Conservation (phyloP, 2,113 vertebrate genomes). For the Ovis canadensis region DNA sequence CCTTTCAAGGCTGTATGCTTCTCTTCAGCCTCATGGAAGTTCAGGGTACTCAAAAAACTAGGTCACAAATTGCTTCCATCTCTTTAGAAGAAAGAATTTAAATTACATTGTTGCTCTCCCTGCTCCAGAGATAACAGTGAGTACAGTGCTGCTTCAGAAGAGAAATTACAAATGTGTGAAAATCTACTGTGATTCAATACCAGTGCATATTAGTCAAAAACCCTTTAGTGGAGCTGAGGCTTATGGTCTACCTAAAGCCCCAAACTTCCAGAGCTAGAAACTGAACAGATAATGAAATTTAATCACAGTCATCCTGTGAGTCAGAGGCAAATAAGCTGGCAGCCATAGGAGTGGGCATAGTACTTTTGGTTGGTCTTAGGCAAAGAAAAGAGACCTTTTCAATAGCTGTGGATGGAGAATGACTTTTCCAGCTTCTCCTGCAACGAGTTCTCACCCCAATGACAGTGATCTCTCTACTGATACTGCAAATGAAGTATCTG, state of each 20-base stretch:
- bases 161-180: slow-evolving; percentile 48
- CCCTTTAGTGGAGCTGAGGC: neutral
- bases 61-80: slow-evolving; percentile 50
- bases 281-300: neutral
- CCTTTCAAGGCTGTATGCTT: neutral
- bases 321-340: slow-evolving; percentile 48
- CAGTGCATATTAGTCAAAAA: neutral
- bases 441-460: neutral
- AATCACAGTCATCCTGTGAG: slow-evolving; percentile 56
- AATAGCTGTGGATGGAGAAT: neutral
- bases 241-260: neutral
- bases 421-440: neutral
- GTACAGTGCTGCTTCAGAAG: neutral
- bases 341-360: neutral
- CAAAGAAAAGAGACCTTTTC: neutral
- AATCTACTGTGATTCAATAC: slow-evolving; percentile 36
- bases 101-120: slow-evolving; percentile 19
- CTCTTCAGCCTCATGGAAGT: slow-evolving; percentile 23
- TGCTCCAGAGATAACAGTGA: neutral
- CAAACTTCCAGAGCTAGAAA: slow-evolving; percentile 13
- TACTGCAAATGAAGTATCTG: neutral
- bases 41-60: slow-evolving; percentile 42
- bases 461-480: neutral
- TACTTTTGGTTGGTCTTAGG: neutral
- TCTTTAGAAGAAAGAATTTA: slow-evolving; percentile 6